Evolutionary conservation across 2,888 invertebrate species (phyloP).

Genomic region (Sympetrum striolatum): DNA sequence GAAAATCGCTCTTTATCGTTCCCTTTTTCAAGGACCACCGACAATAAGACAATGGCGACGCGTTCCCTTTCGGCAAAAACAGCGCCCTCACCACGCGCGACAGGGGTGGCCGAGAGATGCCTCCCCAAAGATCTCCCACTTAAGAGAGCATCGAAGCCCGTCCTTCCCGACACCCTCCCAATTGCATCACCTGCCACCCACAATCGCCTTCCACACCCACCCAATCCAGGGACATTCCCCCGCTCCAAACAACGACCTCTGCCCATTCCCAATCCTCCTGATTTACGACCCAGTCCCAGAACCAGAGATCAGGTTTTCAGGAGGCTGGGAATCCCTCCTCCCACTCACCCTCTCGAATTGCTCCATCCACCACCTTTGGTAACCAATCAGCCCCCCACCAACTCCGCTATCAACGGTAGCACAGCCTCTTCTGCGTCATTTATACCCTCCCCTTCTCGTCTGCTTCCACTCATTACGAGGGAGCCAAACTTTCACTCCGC

Average conservation of each 20-base stretch:
- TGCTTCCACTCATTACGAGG: background rate
- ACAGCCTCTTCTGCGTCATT: background rate
- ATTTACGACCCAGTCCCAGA: conserved; percentile 34
- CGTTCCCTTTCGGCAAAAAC: background rate
- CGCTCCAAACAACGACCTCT: background rate
- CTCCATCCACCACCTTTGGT: background rate
- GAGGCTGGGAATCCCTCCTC: background rate
- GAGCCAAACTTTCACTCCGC: background rate
- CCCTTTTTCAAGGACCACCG: no score
- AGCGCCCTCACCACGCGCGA: background rate
- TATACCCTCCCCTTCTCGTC: background rate
- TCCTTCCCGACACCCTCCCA: background rate
- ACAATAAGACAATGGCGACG: background rate
- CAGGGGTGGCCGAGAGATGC: background rate
- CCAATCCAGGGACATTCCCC: conserved; percentile 1
- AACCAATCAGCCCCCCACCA: conserved; percentile 26
- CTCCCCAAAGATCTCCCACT: background rate
- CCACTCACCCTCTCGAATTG: background rate
- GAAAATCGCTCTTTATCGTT: no score
- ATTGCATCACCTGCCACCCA: background rate
- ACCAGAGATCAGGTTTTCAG: conserved; percentile 35
- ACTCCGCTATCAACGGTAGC: conserved; percentile 27
- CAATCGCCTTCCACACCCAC: background rate
- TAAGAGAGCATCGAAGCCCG: background rate
- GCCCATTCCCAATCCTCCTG: background rate